Conservation (phyloP, 2,888 invertebrate genomes). For the Sinodicranocentrus sp. region DNA sequence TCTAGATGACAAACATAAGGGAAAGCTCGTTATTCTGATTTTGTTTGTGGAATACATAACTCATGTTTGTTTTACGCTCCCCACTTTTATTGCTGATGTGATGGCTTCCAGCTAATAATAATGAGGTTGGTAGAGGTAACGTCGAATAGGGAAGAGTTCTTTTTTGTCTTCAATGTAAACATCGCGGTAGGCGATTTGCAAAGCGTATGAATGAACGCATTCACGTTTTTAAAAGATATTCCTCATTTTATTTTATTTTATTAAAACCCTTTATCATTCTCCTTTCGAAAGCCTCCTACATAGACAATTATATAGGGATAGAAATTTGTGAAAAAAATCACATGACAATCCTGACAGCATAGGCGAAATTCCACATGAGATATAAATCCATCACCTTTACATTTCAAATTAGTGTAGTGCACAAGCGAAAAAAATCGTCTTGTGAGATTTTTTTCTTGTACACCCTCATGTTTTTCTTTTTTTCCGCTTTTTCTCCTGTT, state of each 20-base stretch:
- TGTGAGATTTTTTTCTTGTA: slow-evolving; percentile 1
- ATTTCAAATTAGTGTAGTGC: slow-evolving; percentile 50
- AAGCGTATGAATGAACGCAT: too few relatives aligned
- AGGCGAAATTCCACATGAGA: slow-evolving; percentile 45
- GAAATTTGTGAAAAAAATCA: slow-evolving; percentile 7
- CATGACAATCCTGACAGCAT: slow-evolving; percentile 28
- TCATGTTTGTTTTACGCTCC: slow-evolving; percentile 51
- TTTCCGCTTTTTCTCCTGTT: neutral
- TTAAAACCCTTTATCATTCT: neutral
- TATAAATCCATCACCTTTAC: slow-evolving; percentile 66
- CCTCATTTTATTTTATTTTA: too few relatives aligned
- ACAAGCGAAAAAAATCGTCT: neutral
- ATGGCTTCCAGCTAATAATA: slow-evolving; percentile 15
- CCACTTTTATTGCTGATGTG: slow-evolving; percentile 37
- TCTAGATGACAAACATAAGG: neutral
- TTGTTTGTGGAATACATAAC: slow-evolving; percentile 48
- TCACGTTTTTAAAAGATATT: too few relatives aligned
- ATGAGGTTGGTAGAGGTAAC: too few relatives aligned
- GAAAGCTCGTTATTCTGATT: slow-evolving; percentile 17
- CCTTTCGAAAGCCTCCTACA: neutral
- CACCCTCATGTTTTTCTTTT: slow-evolving; percentile 1
- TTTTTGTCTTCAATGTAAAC: too few relatives aligned
- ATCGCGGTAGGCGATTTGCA: too few relatives aligned
- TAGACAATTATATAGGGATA: too few relatives aligned
- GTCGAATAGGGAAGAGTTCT: too few relatives aligned